Evolutionary conservation across 2,113 vertebrate genomes (phyloP), one percentile per base, ranked within the genome.

Genomic region (Apistogramma diplotaenia): DNA sequence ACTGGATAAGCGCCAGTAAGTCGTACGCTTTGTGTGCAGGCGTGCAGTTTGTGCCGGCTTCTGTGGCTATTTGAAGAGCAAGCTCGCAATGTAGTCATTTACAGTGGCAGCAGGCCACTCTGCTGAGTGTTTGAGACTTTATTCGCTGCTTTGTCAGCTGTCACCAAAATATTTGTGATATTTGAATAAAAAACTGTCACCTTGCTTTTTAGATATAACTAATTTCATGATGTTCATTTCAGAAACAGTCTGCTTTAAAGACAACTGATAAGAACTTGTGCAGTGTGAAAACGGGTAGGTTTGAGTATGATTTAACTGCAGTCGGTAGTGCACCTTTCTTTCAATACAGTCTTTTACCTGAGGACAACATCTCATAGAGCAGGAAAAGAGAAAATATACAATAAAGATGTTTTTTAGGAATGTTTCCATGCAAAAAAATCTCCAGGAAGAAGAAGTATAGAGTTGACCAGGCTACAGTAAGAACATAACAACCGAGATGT

Each of bases 1-100:
- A 19, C 58, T 82, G 85, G 86, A 79, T 84, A 61, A 70, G 65
- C 87, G 78, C 62, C 56, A 82, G 81, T 15, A 27, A 16, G 65
- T 71, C 16, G 49, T 70, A 61, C 84, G 79, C 72, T 3, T 51
- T 70, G 53, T 58, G 74, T 65, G 55, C 33, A 11, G 15, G 67
- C 33, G 1, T 43, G 46, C 58, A 62, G 54, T 59, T 58, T 40
- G n/a, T 74, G 58, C 43, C 27, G 70, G 49, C 9, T 27, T 35
- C 27, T 58, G n/a, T 53, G 56, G 21, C 33, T 76, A 59, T 74
- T n/a, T 71, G 65, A 79, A 83, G 73, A 71, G 57, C 40, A 77
- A 74, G 23, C 59, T 27, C 29, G 23, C 43, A 58, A 9, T 72
- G 25, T 29, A 81, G 53, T 16, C 35, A 23, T 82, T 87, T 70